These are phyloP conservation scores for Prunella strophiata DNA, from an alignment of 2,797 vertebrate species.

Conservation along the genomic window DNA sequence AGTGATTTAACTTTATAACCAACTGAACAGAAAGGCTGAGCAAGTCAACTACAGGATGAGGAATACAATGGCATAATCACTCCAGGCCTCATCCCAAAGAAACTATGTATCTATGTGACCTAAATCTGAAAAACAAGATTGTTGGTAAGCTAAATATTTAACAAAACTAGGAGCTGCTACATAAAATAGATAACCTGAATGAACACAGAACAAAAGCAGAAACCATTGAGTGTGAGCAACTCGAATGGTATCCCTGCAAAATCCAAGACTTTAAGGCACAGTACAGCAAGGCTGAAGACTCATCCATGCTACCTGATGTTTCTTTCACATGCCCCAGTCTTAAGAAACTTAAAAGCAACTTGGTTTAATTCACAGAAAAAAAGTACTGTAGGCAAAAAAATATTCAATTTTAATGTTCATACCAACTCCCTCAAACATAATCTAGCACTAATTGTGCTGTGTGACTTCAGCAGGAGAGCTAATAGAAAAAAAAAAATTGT, in stretches of 20 bases:
- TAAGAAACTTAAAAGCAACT: not conserved
- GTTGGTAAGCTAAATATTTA: not conserved
- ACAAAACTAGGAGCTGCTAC: not conserved
- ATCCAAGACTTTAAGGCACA: not conserved
- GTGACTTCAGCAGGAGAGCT: not conserved
- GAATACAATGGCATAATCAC: not conserved
- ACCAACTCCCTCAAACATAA: not conserved
- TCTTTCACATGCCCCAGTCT: not conserved
- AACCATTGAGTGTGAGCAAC: not conserved
- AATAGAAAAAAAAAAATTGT: not conserved
- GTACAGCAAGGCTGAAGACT: not conserved
- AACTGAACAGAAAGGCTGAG: not conserved
- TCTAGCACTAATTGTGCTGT: not conserved
- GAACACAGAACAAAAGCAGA: not conserved
- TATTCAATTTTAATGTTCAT: not conserved
- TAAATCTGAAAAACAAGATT: not conserved
- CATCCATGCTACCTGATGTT: rapidly evolving
- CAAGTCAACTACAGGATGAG: not conserved
- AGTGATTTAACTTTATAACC: not conserved
- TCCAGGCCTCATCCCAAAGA: not conserved
- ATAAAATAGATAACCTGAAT: not conserved
- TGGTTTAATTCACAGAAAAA: not conserved
- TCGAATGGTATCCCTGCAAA: not conserved
- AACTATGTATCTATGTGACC: not conserved
- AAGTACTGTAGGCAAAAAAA: not conserved